Percentiles rank a stretch among this genome's conserved stretches.
phyloP scores from a whole-genome alignment of 2,113 vertebrate genomes.

The Cygnus atratus region DNA sequence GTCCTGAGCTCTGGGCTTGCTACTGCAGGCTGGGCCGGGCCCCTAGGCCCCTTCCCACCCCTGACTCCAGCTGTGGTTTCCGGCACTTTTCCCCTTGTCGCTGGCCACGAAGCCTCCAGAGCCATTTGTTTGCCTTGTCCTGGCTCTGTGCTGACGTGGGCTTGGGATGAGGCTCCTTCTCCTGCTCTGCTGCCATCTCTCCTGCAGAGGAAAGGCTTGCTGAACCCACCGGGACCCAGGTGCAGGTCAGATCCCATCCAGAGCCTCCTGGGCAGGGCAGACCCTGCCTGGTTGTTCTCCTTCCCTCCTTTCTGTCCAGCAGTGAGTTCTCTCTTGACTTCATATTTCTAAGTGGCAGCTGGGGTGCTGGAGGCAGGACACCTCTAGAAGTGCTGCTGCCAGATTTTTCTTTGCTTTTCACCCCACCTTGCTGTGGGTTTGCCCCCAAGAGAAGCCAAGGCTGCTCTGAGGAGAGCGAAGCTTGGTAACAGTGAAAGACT shows the following conservation, averaged over 20 bases:
- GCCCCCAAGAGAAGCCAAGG: background rate
- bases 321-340: background rate
- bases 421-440: background rate
- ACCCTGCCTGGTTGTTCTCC: background rate
- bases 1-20: background rate
- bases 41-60: background rate
- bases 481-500: background rate
- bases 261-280: background rate
- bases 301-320: background rate
- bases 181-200: background rate
- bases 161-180: background rate
- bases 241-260: background rate
- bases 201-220: background rate
- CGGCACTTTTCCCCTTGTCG: fast-evolving
- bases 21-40: background rate
- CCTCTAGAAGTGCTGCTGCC: background rate
- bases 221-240: background rate
- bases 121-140: background rate
- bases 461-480: background rate
- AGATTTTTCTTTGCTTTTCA: background rate
- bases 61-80: constrained; percentile 13
- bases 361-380: too few species aligned
- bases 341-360: too few species aligned
- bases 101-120: background rate
- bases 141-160: background rate